Evolutionary conservation across 2,113 vertebrate species (phyloP), one percentile per base, ranked within the genome.

Genomic region (Caretta caretta): DNA sequence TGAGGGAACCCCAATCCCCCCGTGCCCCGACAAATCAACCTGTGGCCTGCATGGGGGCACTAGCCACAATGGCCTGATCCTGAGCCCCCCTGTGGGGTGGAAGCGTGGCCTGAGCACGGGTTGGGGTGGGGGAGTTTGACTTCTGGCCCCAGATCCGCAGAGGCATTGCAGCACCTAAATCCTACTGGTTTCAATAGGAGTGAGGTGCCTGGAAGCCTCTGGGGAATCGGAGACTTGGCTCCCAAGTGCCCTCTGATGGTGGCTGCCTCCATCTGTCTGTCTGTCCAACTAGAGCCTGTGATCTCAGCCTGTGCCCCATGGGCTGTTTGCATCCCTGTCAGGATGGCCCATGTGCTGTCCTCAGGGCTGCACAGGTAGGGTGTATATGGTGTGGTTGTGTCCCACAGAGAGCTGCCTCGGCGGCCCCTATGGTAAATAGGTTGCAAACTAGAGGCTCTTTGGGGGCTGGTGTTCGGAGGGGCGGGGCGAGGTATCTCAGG

Each of bases 11-110:
- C 35, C 31, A 69, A 7, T 35, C 31, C 35, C 53, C 31, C 7
- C 65, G n/a, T 1, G 19, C 19, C n/a, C 35, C 8, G 7, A 35
- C 2, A 19, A 69, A n/a, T n/a, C 65, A 10, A 2, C 5, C 35
- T 9, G 17, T 5, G 27, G 27, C 59, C 59, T 35, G 29, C 31
- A 29, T 5, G 5, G 57, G 2, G 29, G 59, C 2, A 12, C 11
- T 12, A 12, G 59, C 59, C 13, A 35, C 5, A 3, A 65, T 6
- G 4, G 53, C 53, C 53, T 22, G 17, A 54, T 53, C 51, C 54
- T 16, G 31, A 65, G 65, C 65, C 65, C 65, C 1, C 17, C 65
- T 72, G 12, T 57, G 7, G 35, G 62, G 62, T 14, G 4, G 62
- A 14, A 65, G 62, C 16, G 3, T 27, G 56, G 29, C 12, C 62